Base-by-base conservation (phyloP, 2,888 invertebrate species). In the Papilio protenor region DNA sequence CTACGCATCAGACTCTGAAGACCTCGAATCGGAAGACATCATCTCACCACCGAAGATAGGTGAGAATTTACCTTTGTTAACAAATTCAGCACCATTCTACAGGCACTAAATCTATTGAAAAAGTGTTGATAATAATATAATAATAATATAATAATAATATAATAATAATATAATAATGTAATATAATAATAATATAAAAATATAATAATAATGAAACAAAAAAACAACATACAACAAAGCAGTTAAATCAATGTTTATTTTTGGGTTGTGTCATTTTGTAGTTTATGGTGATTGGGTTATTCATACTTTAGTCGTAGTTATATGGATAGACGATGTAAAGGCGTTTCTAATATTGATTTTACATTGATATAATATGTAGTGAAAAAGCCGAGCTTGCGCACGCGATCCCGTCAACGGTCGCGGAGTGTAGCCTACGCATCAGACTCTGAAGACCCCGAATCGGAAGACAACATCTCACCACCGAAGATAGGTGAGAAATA, bases 281-380 rank as follows among this genome's bases (percentile, higher is more conserved):
- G 64, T 64, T 18, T 45, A 66, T 66, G 40, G 66, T 45, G 66
- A 66, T 66, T 45, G 45, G 27, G 40, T 40, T 66, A 45, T 66
- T 45, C 33, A 66, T n/a, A 66, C 45, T 66, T 66, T 66, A 66
- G 45, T 66, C 45, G n/a, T 45, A 66, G 66, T 45, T 40, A 66
- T 21, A 45, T 66, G 66, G 40, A 45, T 66, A 66, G 66, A 45
- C 40, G 64, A 64, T 64, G 40, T 64, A 64, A 18, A 64, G 21
- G 66, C 45, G 3, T 66, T 66, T 66, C 45, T 66, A 66, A 66
- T 66, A 66, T 66, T n/a, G 45, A 45, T 66, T 66, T n/a, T n/a
- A 45, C n/a, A 45, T 66, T 66, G 66, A 45, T 66, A 66, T 11
- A 45, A 66, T 40, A 66, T 66, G 45, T n/a, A n/a, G 40, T n/a